Percentiles rank a stretch among this genome's conserved stretches.
These are phyloP conservation scores for Masnerella sp. DNA, from an alignment of 2,888 invertebrate genomes.

Conservation along the genomic window DNA sequence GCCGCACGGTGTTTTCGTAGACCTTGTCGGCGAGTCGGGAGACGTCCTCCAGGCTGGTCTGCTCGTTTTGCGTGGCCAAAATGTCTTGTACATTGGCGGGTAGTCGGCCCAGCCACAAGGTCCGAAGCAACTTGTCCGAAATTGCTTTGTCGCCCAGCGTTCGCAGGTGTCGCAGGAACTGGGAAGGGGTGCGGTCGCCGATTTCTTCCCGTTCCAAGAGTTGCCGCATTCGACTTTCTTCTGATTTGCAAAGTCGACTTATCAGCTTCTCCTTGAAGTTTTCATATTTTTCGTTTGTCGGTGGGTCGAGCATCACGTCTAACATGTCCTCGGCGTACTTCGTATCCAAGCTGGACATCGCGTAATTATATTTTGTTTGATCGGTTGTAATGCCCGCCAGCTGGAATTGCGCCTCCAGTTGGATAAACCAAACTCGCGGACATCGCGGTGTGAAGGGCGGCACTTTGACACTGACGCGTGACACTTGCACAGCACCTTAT, in stretches of 20 bases:
- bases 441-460: too few relatives aligned
- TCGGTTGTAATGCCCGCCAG: neutral
- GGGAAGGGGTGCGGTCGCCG: neutral
- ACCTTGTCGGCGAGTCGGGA: neutral
- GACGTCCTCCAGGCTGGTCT: neutral
- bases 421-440: slow-evolving; percentile 1
- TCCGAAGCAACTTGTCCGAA: neutral
- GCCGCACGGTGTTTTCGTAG: neutral
- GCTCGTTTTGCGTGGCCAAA: slow-evolving; percentile 2
- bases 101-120: neutral
- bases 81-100: slow-evolving; percentile 4
- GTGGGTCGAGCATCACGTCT: neutral
- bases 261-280: neutral
- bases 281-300: slow-evolving; percentile 2
- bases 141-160: neutral
- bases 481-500: too few relatives aligned
- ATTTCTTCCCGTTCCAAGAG: neutral
- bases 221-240: neutral
- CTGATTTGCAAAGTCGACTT: neutral
- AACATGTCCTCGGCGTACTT: too few relatives aligned
- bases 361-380: neutral
- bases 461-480: too few relatives aligned
- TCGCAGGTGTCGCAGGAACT: neutral
- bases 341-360: neutral
- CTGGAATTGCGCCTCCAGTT: neutral